Percentiles rank a stretch among this genome's conserved stretches.
phyloP scores from a whole-genome alignment of 1,140 invertebrate genomes.

The Liolophura sinensis region DNA sequence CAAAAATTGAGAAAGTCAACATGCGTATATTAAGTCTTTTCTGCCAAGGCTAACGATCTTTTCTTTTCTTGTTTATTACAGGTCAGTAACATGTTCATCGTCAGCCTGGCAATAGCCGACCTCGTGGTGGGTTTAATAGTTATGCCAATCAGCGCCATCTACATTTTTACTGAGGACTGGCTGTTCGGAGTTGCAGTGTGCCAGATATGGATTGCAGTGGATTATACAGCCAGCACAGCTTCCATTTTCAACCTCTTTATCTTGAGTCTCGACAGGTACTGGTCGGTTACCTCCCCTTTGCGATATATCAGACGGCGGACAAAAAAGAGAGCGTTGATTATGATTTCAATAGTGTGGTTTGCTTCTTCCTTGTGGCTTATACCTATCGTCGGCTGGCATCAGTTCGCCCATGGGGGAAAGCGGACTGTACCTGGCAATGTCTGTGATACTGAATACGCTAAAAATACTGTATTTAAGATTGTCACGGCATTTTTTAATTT shows the following conservation, averaged over 20 bases:
- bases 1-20: no score
- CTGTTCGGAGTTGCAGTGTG: slow-evolving; percentile 63
- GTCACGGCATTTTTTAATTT: slow-evolving; percentile 65
- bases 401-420: slow-evolving; percentile 49
- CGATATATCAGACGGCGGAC: slow-evolving; percentile 67
- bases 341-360: slow-evolving; percentile 64
- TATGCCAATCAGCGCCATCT: slow-evolving; percentile 69
- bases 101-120: slow-evolving; percentile 69
- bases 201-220: slow-evolving; percentile 60
- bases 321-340: slow-evolving; percentile 61
- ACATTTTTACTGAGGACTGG: slow-evolving; percentile 67
- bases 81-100: slow-evolving; percentile 71
- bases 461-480: slow-evolving; percentile 61
- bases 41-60: neutral
- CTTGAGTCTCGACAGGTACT: slow-evolving; percentile 57
- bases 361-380: slow-evolving; percentile 62
- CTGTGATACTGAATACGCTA: slow-evolving; percentile 65
- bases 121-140: slow-evolving; percentile 68
- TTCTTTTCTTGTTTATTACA: slow-evolving; percentile 43
- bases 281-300: slow-evolving; percentile 66
- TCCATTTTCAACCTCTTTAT: slow-evolving; percentile 69
- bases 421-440: slow-evolving; percentile 51
- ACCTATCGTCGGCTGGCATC: slow-evolving; percentile 63
- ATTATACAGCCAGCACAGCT: slow-evolving; percentile 70
- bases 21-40: no score